These are phyloP conservation scores for Achlya flavicornis DNA, from an alignment of 2,888 invertebrate genomes.

Conservation along the genomic window DNA sequence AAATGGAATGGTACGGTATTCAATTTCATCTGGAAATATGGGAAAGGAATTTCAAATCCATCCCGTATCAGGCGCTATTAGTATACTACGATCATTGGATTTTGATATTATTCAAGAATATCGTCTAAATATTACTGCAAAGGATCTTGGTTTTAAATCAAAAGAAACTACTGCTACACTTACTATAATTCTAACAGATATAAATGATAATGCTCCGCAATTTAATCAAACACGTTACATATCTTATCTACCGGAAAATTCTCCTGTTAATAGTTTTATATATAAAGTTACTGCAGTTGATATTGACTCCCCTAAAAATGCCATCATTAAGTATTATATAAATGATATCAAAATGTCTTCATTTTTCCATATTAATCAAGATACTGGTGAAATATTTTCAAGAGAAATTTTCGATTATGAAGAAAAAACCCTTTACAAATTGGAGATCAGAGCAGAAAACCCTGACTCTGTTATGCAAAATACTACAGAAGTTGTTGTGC, in stretches of 20 bases:
- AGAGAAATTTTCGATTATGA: slow-evolving; percentile 94
- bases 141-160: slow-evolving; percentile 92
- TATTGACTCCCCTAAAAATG: slow-evolving; percentile 94
- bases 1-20: slow-evolving; percentile 94
- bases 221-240: slow-evolving; percentile 91
- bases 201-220: slow-evolving; percentile 95
- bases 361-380: slow-evolving; percentile 89
- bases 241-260: slow-evolving; percentile 93
- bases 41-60: slow-evolving; percentile 92
- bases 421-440: slow-evolving; percentile 88
- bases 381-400: slow-evolving; percentile 90
- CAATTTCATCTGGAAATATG: slow-evolving; percentile 92
- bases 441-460: slow-evolving; percentile 93
- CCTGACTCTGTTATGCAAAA: slow-evolving; percentile 93
- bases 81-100: slow-evolving; percentile 91
- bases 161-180: slow-evolving; percentile 90
- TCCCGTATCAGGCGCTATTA: slow-evolving; percentile 89
- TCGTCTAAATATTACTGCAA: slow-evolving; percentile 93
- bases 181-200: slow-evolving; percentile 94
- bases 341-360: slow-evolving; percentile 88
- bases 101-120: slow-evolving; percentile 94
- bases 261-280: slow-evolving; percentile 89
- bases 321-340: slow-evolving; percentile 92
- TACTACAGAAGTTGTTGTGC: slow-evolving; percentile 88
- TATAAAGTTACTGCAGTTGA: slow-evolving; percentile 91